Evolutionary conservation across 2,797 vertebrate species (phyloP).

Genomic region (Manis pentadactyla): DNA sequence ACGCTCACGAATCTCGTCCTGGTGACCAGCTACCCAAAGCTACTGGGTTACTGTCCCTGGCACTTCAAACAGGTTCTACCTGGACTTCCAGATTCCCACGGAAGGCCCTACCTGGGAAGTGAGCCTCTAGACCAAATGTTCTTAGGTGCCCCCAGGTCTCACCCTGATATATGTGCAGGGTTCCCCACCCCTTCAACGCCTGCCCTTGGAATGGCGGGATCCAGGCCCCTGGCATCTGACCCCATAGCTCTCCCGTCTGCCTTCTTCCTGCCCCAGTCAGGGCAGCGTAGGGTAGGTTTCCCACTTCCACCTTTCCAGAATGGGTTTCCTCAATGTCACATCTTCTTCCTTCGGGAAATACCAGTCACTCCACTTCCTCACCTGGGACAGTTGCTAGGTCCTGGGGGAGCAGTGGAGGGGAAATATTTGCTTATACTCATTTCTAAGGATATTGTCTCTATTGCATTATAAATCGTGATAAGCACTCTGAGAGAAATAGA

Average conservation of each 20-base stretch:
- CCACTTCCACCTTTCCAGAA: not conserved
- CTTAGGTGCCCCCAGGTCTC: not conserved
- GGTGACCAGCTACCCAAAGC: not conserved
- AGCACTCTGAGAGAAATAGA: not conserved
- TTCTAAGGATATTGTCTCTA: not conserved
- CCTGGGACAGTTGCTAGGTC: not conserved
- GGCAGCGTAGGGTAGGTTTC: not conserved
- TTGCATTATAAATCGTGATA: not conserved
- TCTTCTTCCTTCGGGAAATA: not conserved
- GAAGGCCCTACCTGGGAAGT: not conserved
- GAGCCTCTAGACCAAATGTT: not conserved
- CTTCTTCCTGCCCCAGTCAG: not conserved
- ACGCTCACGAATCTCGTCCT: not conserved
- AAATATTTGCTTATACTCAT: not conserved
- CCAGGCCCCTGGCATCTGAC: not conserved
- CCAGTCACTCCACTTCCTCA: not conserved
- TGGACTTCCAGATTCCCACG: not conserved
- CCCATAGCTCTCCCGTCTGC: not conserved
- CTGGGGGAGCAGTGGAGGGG: not conserved
- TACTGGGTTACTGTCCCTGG: not conserved
- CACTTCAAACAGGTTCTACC: not conserved
- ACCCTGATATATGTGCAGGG: not conserved
- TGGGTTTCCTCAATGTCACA: not conserved
- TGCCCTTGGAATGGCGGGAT: not conserved
- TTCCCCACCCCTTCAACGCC: not conserved